Base-by-base conservation (phyloP, 2,113 vertebrate genomes). In the Lanius ludovicianus region DNA sequence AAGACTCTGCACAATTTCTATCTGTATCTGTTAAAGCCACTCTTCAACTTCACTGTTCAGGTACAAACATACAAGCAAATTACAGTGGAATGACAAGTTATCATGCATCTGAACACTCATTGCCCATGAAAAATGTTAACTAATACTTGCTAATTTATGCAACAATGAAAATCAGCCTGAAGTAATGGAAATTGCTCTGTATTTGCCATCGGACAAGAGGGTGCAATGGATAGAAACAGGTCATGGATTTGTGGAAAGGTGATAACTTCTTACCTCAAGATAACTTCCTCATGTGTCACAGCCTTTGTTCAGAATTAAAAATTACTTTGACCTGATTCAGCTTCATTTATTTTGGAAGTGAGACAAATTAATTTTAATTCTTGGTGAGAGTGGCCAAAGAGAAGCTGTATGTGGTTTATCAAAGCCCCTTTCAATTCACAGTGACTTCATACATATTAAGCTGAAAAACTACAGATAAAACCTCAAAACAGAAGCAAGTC, bases 91-190 rank as follows among this genome's bases (percentile, higher is more conserved):
- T 85, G 78, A 79, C 74, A 91, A 87, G 44, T 68, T 84, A 44
- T 33, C 52, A 37, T 47, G 46, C 4, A 0, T 59, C 62, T 79
- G 52, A 89, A 68, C 49, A 25, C 22, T 76, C 62, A 80, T 28
- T 90, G 65, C 17, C 68, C 10, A 2, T 81, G 80, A 86, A 71
- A 89, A 92, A 65, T 67, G 46, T 67, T 59, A 94, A 55, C 18
- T 88, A 95, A 86, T 60, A 64, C 62, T 95, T 86, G 67, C 44
- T 90, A 92, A 94, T 94, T 91, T 89, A 80, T 84, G 63, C 87
- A 87, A 25, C 65, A 91, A 19, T 25, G n/a, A 85, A 91, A 90
- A 91, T 67, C 62, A 87, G 33, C n/a, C 44, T 60, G 65, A 83
- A 87, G 44, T 56, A 60, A 90, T 25, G 60, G 53, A 79, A 93